Evolutionary conservation across 2,797 vertebrate species (phyloP).

Genomic region (Artibeus lituratus): DNA sequence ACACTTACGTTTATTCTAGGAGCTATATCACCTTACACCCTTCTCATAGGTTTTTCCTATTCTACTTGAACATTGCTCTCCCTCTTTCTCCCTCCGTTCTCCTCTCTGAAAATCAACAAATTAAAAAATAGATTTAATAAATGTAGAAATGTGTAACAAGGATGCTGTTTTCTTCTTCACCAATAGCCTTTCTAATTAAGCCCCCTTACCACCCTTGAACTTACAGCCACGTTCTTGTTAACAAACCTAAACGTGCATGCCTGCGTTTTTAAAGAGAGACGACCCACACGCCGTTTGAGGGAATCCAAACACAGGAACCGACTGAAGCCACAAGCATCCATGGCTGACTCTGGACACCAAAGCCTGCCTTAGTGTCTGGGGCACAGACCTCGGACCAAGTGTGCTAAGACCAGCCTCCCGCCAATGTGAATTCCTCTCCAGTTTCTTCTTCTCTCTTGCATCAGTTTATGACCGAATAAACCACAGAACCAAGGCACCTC

Average conservation of each 20-base stretch:
- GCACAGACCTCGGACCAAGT: background rate
- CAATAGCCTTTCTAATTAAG: background rate
- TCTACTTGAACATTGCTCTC: background rate
- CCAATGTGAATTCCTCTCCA: background rate
- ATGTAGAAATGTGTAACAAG: background rate
- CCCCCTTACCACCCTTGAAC: background rate
- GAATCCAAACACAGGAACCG: background rate
- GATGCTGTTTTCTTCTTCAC: background rate
- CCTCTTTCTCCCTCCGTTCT: too few species aligned
- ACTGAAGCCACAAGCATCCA: background rate
- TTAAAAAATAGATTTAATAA: constrained; percentile 31
- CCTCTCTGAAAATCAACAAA: too few species aligned
- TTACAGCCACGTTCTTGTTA: background rate
- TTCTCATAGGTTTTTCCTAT: background rate
- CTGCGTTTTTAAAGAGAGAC: background rate
- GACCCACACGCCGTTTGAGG: background rate
- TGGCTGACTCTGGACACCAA: background rate
- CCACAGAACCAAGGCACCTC: background rate
- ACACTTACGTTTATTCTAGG: background rate
- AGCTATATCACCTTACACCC: background rate
- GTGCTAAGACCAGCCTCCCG: background rate
- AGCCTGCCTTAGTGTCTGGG: background rate
- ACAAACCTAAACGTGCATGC: background rate
- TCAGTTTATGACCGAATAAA: background rate
- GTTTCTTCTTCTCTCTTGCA: background rate